Evolutionary conservation across 2,113 vertebrate species (phyloP).

Genomic region (Equus przewalskii): DNA sequence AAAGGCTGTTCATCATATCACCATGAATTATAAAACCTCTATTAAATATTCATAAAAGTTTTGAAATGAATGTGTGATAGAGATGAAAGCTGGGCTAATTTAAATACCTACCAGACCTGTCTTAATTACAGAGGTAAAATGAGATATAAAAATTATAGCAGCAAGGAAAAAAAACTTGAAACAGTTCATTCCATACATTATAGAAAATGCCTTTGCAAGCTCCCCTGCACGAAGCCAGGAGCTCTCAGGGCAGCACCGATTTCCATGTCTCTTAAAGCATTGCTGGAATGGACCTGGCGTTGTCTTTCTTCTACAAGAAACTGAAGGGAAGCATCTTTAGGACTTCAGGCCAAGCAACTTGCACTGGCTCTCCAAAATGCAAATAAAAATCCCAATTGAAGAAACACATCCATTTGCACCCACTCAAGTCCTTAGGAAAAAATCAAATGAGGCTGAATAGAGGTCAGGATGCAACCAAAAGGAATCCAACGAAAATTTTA

Average conservation of each 20-base stretch:
- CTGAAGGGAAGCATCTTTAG: background rate
- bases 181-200: slow-evolving; percentile 86
- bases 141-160: slow-evolving; percentile 92
- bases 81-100: slow-evolving; percentile 92
- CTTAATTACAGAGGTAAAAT: slow-evolving; percentile 93
- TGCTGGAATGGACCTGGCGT: background rate
- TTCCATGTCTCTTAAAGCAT: background rate
- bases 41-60: slow-evolving; percentile 95
- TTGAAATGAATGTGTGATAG: slow-evolving; percentile 92
- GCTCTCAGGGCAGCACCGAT: background rate
- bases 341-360: background rate
- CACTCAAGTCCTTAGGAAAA: background rate
- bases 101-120: slow-evolving; percentile 92
- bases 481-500: background rate
- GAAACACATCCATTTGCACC: background rate
- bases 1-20: slow-evolving; percentile 92
- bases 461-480: background rate
- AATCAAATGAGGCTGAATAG: background rate
- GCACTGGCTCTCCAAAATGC: slow-evolving; percentile 7
- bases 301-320: slow-evolving; percentile 31
- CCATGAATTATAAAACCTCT: slow-evolving; percentile 92
- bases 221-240: background rate
- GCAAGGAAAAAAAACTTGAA: slow-evolving; percentile 82
- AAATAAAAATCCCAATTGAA: background rate
- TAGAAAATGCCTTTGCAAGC: slow-evolving; percentile 76